Conservation (phyloP, 2,888 invertebrate genomes). For the Eretmocerus hayati region DNA sequence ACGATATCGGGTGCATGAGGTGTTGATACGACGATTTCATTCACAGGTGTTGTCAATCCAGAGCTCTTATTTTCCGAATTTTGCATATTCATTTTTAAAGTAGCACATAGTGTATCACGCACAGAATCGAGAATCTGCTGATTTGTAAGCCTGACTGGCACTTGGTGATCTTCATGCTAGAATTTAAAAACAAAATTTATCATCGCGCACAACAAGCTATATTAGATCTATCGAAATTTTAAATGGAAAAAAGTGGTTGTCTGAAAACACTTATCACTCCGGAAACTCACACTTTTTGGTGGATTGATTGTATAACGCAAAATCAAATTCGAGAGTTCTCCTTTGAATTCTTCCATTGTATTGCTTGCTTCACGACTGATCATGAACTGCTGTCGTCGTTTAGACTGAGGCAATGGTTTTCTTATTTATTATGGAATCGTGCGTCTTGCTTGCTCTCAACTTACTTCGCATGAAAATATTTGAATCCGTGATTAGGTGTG, state of each 20-base stretch:
- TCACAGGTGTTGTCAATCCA: slow-evolving; percentile 20
- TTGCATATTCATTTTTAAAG: slow-evolving; percentile 20
- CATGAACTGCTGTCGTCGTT: too few relatives aligned
- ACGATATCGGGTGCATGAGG: slow-evolving; percentile 22
- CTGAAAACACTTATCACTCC: too few relatives aligned
- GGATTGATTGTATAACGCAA: slow-evolving; percentile 14
- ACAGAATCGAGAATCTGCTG: slow-evolving; percentile 10
- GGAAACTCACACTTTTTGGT: slow-evolving; percentile 17
- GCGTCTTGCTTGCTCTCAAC: too few relatives aligned
- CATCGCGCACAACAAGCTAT: too few relatives aligned
- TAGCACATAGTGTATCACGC: neutral
- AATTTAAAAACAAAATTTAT: too few relatives aligned
- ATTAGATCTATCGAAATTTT: too few relatives aligned
- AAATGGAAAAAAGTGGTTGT: too few relatives aligned
- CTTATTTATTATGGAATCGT: too few relatives aligned
- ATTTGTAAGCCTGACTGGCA: slow-evolving; percentile 1
- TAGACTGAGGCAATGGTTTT: too few relatives aligned
- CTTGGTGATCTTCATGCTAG: neutral
- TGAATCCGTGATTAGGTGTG: too few relatives aligned
- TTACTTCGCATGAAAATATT: too few relatives aligned
- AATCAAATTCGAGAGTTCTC: slow-evolving; percentile 24
- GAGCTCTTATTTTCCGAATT: slow-evolving; percentile 3
- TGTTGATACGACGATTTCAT: slow-evolving; percentile 20
- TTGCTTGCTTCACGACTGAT: slow-evolving; percentile 1
- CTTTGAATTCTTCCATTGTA: slow-evolving; percentile 21